Conservation (phyloP, 2,797 vertebrate genomes). For the Netta rufina region DNA sequence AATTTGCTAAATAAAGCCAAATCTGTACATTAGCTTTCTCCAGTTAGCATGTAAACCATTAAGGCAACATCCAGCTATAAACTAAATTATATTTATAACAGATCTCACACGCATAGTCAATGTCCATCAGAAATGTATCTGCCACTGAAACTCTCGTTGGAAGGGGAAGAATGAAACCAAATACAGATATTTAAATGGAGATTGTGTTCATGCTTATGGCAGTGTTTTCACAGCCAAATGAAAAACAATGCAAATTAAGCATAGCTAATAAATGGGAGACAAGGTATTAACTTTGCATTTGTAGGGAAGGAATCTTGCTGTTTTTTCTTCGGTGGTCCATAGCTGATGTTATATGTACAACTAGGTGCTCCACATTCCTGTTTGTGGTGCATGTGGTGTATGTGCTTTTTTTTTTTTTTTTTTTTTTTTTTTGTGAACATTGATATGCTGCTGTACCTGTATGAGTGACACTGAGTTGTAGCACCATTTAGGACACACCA, state of each 20-base stretch:
- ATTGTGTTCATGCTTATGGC: background rate
- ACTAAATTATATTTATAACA: background rate
- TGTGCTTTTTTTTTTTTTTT: background rate
- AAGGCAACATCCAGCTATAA: slow-evolving; percentile 2
- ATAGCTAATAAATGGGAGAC: background rate
- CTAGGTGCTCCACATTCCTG: background rate
- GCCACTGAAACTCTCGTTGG: slow-evolving; percentile 11
- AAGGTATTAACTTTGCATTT: slow-evolving; percentile 43
- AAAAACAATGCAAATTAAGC: slow-evolving; percentile 45
- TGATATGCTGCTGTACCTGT: background rate
- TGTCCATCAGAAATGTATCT: slow-evolving; percentile 29
- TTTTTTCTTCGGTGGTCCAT: background rate
- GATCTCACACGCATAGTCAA: background rate
- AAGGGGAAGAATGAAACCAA: slow-evolving; percentile 30
- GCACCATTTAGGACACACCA: background rate
- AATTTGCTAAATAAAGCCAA: slow-evolving; percentile 56
- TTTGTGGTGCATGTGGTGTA: too few relatives aligned
- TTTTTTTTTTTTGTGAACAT: background rate
- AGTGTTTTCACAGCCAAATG: slow-evolving; percentile 24
- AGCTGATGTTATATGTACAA: background rate
- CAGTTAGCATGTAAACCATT: slow-evolving; percentile 50
- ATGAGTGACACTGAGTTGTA: background rate
- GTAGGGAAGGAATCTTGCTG: background rate
- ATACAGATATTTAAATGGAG: slow-evolving; percentile 36
- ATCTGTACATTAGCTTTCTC: background rate